These are phyloP conservation scores for Cephonodes hylas DNA, from an alignment of 2,888 invertebrate genomes.

Conservation along the genomic window DNA sequence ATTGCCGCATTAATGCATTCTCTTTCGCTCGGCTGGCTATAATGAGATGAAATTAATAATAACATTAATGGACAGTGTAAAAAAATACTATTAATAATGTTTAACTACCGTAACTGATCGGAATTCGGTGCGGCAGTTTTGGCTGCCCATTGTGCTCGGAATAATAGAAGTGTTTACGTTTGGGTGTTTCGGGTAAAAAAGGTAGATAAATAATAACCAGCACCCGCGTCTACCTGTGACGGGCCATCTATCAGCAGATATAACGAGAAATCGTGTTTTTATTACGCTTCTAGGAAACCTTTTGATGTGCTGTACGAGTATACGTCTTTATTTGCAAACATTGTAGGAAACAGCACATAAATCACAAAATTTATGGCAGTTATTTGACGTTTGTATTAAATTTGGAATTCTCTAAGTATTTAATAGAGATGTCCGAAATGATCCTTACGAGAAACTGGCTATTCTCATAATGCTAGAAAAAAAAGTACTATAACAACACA, in stretches of 20 bases:
- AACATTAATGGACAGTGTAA: constrained; percentile 58
- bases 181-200: constrained; percentile 56
- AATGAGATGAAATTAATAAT: constrained; percentile 75
- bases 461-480: neutral
- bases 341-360: constrained; percentile 42
- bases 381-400: constrained; percentile 32
- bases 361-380: constrained; percentile 41
- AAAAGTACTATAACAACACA: neutral
- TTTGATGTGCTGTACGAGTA: constrained; percentile 48
- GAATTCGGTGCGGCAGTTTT: constrained; percentile 69
- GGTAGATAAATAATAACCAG: constrained; percentile 48
- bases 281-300: constrained; percentile 57
- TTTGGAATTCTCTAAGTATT: neutral
- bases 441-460: neutral
- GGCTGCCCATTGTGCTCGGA: constrained; percentile 60
- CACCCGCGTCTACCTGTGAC: constrained; percentile 68
- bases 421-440: neutral
- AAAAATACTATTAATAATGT: constrained; percentile 75
- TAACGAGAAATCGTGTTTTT: constrained; percentile 70
- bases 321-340: constrained; percentile 74
- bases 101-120: constrained; percentile 77
- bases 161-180: constrained; percentile 77
- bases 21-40: constrained; percentile 69
- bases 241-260: constrained; percentile 70
- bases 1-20: constrained; percentile 56